Evolutionary conservation across 2,113 vertebrate species (phyloP).

Genomic region (Lipotes vexillifer): DNA sequence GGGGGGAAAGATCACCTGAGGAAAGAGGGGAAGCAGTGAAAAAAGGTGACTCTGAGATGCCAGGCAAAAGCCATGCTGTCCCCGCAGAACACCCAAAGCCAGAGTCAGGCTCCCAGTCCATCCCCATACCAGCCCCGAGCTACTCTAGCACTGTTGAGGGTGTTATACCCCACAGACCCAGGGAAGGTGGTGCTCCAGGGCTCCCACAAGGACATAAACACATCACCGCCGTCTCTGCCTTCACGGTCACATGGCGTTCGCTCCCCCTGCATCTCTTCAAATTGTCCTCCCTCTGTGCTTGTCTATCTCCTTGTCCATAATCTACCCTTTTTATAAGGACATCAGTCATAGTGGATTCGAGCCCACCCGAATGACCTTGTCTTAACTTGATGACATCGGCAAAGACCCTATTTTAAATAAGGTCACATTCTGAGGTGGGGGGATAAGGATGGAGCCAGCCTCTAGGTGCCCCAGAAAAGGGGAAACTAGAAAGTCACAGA

Average conservation of each 20-base stretch:
- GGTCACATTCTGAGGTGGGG: neutral
- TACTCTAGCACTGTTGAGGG: neutral
- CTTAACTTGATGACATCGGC: neutral
- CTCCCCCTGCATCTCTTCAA: neutral
- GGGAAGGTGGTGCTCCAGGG: neutral
- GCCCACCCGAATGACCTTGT: neutral
- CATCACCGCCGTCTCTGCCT: neutral
- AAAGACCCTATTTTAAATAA: neutral
- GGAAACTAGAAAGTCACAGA: neutral
- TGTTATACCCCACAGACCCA: neutral
- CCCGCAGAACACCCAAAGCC: neutral
- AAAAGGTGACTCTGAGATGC: neutral
- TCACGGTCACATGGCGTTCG: accelerated
- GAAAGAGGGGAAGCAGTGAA: neutral
- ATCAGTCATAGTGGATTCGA: neutral
- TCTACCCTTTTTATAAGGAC: neutral
- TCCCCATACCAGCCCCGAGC: neutral
- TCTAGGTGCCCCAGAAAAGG: neutral
- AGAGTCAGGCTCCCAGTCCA: neutral
- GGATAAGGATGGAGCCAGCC: neutral
- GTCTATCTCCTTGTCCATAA: neutral
- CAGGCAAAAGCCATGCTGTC: neutral
- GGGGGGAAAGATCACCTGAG: neutral
- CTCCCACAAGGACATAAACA: neutral
- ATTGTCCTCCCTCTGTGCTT: no score